Evolutionary conservation across 2,113 vertebrate species (phyloP).

Genomic region (Pseudopipra pipra): DNA sequence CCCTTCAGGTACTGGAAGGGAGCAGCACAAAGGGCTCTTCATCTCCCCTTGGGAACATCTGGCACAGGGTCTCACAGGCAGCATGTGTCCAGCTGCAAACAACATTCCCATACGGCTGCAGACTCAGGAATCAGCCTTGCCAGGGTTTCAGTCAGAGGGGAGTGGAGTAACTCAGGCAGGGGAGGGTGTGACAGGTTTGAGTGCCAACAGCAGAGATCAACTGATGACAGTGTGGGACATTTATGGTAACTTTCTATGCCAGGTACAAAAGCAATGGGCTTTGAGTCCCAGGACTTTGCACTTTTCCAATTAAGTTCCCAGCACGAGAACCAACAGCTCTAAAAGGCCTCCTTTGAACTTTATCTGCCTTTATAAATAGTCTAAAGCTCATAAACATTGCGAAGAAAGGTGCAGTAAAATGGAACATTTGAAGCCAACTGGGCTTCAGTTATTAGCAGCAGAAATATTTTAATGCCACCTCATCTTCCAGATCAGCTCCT

Average conservation of each 20-base stretch:
- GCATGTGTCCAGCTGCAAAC: neutral
- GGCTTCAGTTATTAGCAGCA: neutral
- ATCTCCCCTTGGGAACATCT: fast-evolving
- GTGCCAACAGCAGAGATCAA: too few species aligned
- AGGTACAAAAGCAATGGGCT: fast-evolving
- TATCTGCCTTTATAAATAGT: neutral
- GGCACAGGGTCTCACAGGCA: neutral
- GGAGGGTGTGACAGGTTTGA: neutral
- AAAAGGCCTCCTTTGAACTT: neutral
- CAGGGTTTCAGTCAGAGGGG: neutral
- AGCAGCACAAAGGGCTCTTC: neutral
- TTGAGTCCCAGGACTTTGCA: neutral
- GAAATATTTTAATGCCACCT: neutral
- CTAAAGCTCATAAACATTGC: neutral
- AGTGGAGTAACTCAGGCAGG: neutral
- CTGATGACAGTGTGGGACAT: fast-evolving
- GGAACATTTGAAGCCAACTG: neutral
- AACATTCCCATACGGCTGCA: fast-evolving
- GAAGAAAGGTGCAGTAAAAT: neutral
- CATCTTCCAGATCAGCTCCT: neutral
- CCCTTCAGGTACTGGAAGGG: too few species aligned
- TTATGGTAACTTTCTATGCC: fast-evolving
- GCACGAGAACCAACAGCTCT: neutral
- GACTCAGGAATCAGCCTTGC: fast-evolving
- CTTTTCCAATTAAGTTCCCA: neutral